These are phyloP conservation scores for Saguinus midas DNA, from an alignment of 2,113 vertebrate genomes.

Conservation along the genomic window DNA sequence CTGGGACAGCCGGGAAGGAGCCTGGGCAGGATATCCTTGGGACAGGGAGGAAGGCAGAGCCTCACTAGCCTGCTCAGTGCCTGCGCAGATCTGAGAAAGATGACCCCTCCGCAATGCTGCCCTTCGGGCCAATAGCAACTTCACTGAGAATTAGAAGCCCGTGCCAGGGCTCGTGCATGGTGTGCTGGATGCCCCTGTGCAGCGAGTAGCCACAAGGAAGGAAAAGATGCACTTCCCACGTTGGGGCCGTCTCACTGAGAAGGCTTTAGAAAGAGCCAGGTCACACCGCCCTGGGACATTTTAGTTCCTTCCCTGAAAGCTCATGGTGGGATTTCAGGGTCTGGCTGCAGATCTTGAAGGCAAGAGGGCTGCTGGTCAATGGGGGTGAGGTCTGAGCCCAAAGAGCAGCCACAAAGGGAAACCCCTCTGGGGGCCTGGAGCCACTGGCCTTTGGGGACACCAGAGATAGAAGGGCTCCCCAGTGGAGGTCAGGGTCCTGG, in stretches of 20 bases:
- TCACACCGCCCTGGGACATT: background rate
- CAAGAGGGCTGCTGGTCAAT: background rate
- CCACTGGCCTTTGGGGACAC: background rate
- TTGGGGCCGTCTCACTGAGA: background rate
- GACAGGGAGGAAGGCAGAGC: background rate
- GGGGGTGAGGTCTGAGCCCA: background rate
- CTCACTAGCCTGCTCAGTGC: background rate
- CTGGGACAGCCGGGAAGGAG: background rate
- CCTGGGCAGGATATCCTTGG: too few relatives aligned
- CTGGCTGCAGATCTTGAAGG: background rate
- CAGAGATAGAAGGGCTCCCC: background rate
- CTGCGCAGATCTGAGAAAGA: background rate
- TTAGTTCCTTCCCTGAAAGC: background rate
- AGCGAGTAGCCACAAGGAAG: background rate
- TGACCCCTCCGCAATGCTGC: rapidly evolving
- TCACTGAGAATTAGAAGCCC: background rate
- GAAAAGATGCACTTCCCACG: background rate
- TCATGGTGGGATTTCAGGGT: background rate
- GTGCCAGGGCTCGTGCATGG: background rate
- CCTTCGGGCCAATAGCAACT: background rate
- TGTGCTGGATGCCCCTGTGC: background rate
- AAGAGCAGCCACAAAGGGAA: background rate
- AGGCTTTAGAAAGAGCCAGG: background rate
- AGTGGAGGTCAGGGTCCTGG: background rate
- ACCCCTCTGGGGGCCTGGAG: background rate